Evolutionary conservation across 1,140 invertebrate species (phyloP).

Genomic region (Asobara japonica): DNA sequence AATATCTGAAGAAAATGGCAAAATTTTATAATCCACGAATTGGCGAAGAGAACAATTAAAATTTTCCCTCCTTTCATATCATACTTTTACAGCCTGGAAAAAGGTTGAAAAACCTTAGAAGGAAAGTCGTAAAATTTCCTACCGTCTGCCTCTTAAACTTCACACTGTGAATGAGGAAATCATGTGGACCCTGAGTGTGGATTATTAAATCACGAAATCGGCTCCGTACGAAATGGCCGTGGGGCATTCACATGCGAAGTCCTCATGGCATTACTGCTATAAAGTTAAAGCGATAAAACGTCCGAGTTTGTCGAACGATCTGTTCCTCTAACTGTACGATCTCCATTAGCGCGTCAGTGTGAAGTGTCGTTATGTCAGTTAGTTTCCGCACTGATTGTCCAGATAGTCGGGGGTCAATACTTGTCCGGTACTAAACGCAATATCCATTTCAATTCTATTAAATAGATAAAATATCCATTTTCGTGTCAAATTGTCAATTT

Average conservation of each 20-base stretch:
- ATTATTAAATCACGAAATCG: conserved; percentile 1
- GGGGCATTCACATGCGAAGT: neutral
- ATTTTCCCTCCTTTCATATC: neutral
- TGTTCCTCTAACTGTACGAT: neutral
- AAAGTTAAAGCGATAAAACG: conserved; percentile 6
- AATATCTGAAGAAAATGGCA: neutral
- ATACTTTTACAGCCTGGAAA: neutral
- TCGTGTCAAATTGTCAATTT: no score
- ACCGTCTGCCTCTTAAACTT: neutral
- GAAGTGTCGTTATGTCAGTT: neutral
- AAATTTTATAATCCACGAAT: neutral
- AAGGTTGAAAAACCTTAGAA: neutral
- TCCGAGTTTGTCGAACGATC: conserved; percentile 7
- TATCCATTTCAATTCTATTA: neutral
- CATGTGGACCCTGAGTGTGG: neutral
- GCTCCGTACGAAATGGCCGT: neutral
- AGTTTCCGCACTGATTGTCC: neutral
- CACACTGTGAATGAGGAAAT: conserved; percentile 1
- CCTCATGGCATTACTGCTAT: neutral
- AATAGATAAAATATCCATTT: no score
- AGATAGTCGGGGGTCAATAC: neutral
- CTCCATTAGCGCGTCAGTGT: neutral
- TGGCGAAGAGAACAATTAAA: neutral
- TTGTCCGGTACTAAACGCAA: neutral
- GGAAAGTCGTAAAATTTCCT: neutral